Evolutionary conservation across 2,113 vertebrate genomes (phyloP), one percentile per base, ranked within the genome.

Genomic region (Ivindomyrus marchei): DNA sequence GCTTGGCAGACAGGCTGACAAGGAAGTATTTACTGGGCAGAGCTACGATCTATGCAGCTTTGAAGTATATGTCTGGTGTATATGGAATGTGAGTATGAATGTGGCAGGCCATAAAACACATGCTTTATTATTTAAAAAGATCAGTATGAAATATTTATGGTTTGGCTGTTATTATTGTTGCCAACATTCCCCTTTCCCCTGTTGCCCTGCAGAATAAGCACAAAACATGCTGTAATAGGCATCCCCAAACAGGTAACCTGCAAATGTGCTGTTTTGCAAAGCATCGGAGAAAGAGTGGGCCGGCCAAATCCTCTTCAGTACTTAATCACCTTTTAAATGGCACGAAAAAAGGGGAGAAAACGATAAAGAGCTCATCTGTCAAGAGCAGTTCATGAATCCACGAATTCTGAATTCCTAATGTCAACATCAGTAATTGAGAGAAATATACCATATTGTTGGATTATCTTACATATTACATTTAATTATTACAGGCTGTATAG

Each of bases 191-290:
- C 45, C 42, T 47, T 85, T 42, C 83, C 17, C 45, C 17, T 45
- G 15, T 13, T 85, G 45, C 45, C 45, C 83, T 85, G 83, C 45
- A 47, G 83, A 85, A 85, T 85, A 47, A 46, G 45, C 83, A 13
- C n/a, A 77, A 24, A 19, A 66, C 50, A 9, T 74, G n/a, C n/a
- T 88, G 27, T 83, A 49, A 56, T 88, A 90, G 15, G 85, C 80
- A 70, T 27, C 53, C 52, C 10, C 7, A 24, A 24, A 47, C n/a
- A 89, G 4, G 17, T 89, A 84, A 21, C 45, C n/a, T 50, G 10
- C 62, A 87, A 46, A 53, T 56, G 90, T 47, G 27, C 21, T 45
- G 39, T 49, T 47, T 36, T 47, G 89, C 4, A 31, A 0, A 39
- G 42, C 31, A 27, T 84, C 77, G n/a, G 58, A 27, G 17, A 88